These are phyloP conservation scores for Ictinia mississippiensis DNA, from an alignment of 2,797 vertebrate species.

Conservation along the genomic window DNA sequence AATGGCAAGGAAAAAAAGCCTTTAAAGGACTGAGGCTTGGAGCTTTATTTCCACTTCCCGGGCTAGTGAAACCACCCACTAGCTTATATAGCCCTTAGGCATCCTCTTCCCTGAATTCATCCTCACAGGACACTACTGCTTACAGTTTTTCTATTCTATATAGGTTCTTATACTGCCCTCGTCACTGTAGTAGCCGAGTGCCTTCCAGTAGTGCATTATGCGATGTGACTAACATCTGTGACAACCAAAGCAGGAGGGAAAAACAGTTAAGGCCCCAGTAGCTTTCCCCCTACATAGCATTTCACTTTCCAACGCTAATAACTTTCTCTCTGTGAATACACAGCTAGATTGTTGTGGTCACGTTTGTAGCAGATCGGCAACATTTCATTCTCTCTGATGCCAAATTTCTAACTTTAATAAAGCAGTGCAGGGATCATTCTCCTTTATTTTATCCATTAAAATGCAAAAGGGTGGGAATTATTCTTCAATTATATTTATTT, in stretches of 20 bases:
- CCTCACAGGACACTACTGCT: constrained; percentile 12
- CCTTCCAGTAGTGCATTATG: constrained; percentile 12
- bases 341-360: neutral
- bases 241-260: constrained; percentile 31
- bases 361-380: neutral
- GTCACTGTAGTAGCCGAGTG: neutral
- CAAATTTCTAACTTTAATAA: neutral
- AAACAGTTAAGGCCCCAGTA: neutral
- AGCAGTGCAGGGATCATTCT: neutral
- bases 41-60: neutral
- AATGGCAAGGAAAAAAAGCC: neutral
- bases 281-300: neutral
- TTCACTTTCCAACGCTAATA: constrained; percentile 28
- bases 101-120: constrained; percentile 2
- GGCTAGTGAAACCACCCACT: constrained; percentile 7
- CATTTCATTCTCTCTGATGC: neutral
- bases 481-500: neutral
- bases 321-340: constrained; percentile 24
- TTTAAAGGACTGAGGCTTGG: neutral
- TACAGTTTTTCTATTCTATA: neutral
- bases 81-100: neutral
- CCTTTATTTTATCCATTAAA: neutral
- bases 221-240: constrained; percentile 29
- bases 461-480: neutral
- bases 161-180: neutral